A percentile compares a stretch with the other conserved stretches of the same genome.
These are phyloP conservation scores for Hoplodrina blanda DNA, from an alignment of 2,888 invertebrate genomes.

Conservation along the genomic window DNA sequence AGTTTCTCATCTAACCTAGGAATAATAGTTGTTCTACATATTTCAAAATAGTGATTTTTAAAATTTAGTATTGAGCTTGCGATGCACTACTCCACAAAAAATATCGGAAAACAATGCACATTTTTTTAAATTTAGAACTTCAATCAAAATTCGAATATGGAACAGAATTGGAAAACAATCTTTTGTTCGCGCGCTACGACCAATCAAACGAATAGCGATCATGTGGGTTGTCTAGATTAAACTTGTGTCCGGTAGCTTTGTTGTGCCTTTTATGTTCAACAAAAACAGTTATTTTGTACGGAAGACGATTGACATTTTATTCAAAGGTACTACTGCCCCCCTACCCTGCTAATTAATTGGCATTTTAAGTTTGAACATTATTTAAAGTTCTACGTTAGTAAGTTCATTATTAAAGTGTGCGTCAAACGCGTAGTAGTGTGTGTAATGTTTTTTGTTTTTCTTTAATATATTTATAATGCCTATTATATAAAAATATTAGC, in stretches of 20 bases:
- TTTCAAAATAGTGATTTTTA: too few species aligned
- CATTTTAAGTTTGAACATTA: too few species aligned
- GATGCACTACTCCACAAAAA: not conserved
- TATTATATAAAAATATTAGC: too few species aligned
- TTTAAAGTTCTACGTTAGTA: too few species aligned
- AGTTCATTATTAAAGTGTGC: too few species aligned
- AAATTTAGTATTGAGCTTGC: not conserved
- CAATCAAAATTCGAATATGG: constrained; percentile 45
- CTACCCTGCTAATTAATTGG: too few species aligned
- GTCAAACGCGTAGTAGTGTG: too few species aligned
- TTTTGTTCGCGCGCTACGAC: constrained; percentile 16
- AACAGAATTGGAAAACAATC: constrained; percentile 38
- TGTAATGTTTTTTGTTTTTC: too few species aligned
- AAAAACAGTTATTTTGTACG: constrained; percentile 4
- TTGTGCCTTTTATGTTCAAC: not conserved
- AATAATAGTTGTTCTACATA: too few species aligned
- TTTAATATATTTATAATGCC: too few species aligned
- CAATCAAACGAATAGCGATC: constrained; percentile 37
- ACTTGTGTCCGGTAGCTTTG: constrained; percentile 8
- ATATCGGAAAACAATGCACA: not conserved
- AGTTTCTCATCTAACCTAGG: too few species aligned
- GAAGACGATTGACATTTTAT: not conserved
- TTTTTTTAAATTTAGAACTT: constrained; percentile 27
- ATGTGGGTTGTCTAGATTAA: constrained; percentile 20
- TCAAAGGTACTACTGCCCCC: too few species aligned